Conservation (phyloP, 2,888 invertebrate genomes). For the Drosophila flavopinicola region DNA sequence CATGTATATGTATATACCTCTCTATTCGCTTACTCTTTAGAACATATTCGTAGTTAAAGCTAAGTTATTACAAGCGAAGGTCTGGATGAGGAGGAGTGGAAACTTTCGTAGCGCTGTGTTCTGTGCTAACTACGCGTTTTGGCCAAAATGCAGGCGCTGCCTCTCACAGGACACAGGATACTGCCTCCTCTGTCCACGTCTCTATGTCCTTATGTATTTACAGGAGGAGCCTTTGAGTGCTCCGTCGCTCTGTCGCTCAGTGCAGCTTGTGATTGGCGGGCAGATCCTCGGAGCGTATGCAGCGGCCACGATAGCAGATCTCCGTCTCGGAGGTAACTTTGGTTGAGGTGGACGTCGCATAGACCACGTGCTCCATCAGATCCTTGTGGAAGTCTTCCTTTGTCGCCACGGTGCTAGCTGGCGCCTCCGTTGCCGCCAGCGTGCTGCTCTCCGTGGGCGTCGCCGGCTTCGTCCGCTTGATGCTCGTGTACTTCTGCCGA, state of each 20-base stretch:
- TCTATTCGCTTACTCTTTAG: slow-evolving; percentile 39
- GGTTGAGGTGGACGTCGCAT: slow-evolving; percentile 89
- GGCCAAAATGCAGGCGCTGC: slow-evolving; percentile 17
- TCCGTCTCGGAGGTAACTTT: slow-evolving; percentile 95
- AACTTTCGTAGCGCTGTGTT: slow-evolving; percentile 6
- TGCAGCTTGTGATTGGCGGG: slow-evolving; percentile 83
- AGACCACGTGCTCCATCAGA: slow-evolving; percentile 84
- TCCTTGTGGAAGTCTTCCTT: slow-evolving; percentile 81
- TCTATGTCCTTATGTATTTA: slow-evolving; percentile 59
- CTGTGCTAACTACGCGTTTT: slow-evolving; percentile 16
- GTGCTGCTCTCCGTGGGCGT: slow-evolving; percentile 67
- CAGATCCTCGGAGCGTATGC: slow-evolving; percentile 88
- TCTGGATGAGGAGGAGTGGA: slow-evolving; percentile 4
- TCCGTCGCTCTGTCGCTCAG: slow-evolving; percentile 62
- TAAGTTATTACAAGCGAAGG: slow-evolving; percentile 70
- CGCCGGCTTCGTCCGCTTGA: slow-evolving; percentile 77
- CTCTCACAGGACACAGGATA: background rate
- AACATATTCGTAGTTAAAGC: slow-evolving; percentile 71
- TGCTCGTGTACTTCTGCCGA: slow-evolving; percentile 83
- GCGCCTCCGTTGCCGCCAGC: slow-evolving; percentile 31
- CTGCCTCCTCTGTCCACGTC: slow-evolving; percentile 30
- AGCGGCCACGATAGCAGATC: slow-evolving; percentile 94
- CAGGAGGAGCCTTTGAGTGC: slow-evolving; percentile 38
- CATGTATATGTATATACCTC: slow-evolving; percentile 19
- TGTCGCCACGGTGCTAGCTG: slow-evolving; percentile 51